Percentiles rank a stretch among this genome's conserved stretches.
Conservation (phyloP, 1,140 invertebrate genomes). For the Spodoptera litura region DNA sequence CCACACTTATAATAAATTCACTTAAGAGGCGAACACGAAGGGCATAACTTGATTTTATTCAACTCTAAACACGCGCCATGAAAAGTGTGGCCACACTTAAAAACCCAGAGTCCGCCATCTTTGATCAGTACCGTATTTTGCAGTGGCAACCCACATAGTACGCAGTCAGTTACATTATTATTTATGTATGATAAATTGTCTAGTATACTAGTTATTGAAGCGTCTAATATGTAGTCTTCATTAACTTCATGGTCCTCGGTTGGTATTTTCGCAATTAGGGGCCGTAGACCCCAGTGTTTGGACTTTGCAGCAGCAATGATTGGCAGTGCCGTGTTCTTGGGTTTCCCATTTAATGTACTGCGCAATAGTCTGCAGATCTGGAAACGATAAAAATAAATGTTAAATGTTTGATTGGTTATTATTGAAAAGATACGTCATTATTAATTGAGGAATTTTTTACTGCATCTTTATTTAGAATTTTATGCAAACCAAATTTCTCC, state of each 20-base stretch:
- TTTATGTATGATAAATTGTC: constrained; percentile 62
- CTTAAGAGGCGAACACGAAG: constrained; percentile 67
- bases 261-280: constrained; percentile 55
- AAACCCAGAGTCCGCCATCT: constrained; percentile 84
- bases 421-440: no score
- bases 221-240: constrained; percentile 53
- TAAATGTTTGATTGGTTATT: neutral
- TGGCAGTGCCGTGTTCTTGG: constrained; percentile 80
- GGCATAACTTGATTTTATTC: constrained; percentile 83
- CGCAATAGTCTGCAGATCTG: constrained; percentile 76
- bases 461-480: no score
- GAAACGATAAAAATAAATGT: constrained; percentile 49
- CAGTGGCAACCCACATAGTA: constrained; percentile 80
- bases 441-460: no score
- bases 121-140: constrained; percentile 79
- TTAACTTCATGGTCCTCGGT: constrained; percentile 16
- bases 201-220: constrained; percentile 66
- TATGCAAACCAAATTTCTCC: no score
- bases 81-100: constrained; percentile 83
- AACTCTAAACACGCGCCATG: constrained; percentile 82
- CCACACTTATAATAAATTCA: constrained; percentile 21
- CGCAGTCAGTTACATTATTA: constrained; percentile 70
- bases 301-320: constrained; percentile 78
- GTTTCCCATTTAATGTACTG: constrained; percentile 58
- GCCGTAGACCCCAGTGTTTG: constrained; percentile 74